phyloP scores from a whole-genome alignment of 2,888 invertebrate genomes.

The Spilarctia lutea region DNA sequence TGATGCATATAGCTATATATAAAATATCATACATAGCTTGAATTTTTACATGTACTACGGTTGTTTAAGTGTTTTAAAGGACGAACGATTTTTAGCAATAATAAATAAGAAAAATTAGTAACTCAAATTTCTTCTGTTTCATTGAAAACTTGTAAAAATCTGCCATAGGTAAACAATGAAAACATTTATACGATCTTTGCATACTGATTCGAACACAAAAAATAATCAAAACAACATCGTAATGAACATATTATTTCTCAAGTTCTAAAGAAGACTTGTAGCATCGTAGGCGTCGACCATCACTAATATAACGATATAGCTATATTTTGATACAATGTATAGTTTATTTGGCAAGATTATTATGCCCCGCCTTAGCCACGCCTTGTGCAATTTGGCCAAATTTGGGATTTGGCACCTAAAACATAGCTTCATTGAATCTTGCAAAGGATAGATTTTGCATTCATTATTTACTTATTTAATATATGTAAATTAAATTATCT shows the following conservation, averaged over 20 bases:
- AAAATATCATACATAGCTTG: no score
- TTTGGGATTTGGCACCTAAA: not conserved
- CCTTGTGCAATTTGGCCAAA: slow-evolving; percentile 18
- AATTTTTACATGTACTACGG: not conserved
- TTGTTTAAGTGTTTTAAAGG: not conserved
- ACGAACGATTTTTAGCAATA: not conserved
- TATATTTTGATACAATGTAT: slow-evolving; percentile 16
- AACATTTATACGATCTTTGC: not conserved
- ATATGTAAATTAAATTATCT: no score
- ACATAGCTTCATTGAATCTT: not conserved
- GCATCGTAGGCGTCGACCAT: slow-evolving; percentile 14
- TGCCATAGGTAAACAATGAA: not conserved
- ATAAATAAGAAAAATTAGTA: no score
- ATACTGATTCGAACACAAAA: not conserved
- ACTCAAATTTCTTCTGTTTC: no score
- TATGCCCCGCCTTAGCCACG: slow-evolving; percentile 22
- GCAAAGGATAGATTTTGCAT: not conserved
- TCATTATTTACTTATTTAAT: not conserved
- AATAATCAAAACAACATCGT: not conserved
- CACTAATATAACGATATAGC: not conserved
- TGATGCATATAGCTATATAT: no score
- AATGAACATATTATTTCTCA: not conserved
- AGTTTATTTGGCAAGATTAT: slow-evolving; percentile 28
- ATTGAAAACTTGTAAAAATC: not conserved
- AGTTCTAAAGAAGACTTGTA: not conserved